Base-by-base conservation (phyloP, 2,113 vertebrate genomes). In the Sebastes fasciatus region DNA sequence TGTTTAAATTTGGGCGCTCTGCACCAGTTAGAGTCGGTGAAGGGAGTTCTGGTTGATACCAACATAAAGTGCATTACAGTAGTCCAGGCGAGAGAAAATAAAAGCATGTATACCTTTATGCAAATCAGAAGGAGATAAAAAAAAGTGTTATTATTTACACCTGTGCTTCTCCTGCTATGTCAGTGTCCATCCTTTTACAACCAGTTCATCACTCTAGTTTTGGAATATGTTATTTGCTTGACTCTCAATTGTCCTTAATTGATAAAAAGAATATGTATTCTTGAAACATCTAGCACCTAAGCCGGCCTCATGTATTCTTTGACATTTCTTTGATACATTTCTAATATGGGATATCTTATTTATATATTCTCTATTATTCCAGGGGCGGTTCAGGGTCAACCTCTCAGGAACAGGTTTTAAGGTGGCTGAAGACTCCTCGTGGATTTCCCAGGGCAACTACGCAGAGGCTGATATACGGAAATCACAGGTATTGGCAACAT, bases 351-450 rank as follows among this genome's bases (percentile, higher is more conserved):
- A 23, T 61, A 21, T 42, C 14, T 40, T 34, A 34, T 55, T 61
- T 7, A 57, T 43, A 12, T 52, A 11, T 3, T 26, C 14, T 70
- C 5, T 65, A 65, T 78, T 70, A 42, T 82, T 85, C 83, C 80
- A 99, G 98, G 98, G 98, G 68, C 97, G 94, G 3, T 99, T 99
- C 87, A 96, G 96, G 83, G 94, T 99, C 93, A 97, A 98, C 93
- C 97, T 99, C 14, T 95, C 96, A 0, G 97, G 97, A 90, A 99
- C 98, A 1, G 98, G 98, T 16, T 93, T 99, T 16, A 95, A 96
- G 23, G 89, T 99, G 68, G 81, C 85, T 0, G 96, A 96, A 52
- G 92, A 95, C 1, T 93, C 96, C 10, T 94, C 95, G 16, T 99
- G 98, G 98, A 93, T 96, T 71, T 97, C 97, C 0, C 97, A 98